Base-by-base conservation (phyloP, 2,888 invertebrate species). In the Gortyna flavago region DNA sequence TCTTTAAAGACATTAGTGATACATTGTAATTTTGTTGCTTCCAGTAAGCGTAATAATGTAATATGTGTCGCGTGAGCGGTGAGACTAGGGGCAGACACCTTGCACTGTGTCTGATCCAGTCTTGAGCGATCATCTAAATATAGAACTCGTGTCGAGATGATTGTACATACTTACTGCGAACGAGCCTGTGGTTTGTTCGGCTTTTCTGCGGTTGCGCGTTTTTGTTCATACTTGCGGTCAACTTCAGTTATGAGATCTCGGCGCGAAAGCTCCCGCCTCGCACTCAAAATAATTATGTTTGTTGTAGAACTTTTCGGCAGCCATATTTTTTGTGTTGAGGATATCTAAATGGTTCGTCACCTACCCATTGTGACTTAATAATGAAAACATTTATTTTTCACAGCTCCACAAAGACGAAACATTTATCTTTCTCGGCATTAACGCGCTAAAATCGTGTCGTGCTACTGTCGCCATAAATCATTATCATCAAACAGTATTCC, bases 391-490 rank as follows among this genome's bases (percentile, higher is more conserved):
- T 94, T 89, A 93, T 92, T 93, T 94, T 93, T 92, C 89, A 90
- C 89, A 85, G 87, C 84, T 84, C 84, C 85, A 92, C 93, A 93
- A 95, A 91, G 92, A 93, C 88, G 90, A 91, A 92, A 92, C 94
- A 95, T 96, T 96, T 94, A 95, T 95, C 95, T 95, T 95, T 94
- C 92, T 93, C 91, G 91, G 91, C 93, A 93, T 95, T 95, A 95
- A 93, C 92, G 93, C 93, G 93, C 91, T 92, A 94, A 95, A 95
- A 95, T 95, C 92, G 92, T 94, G 93, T 93, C 93, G 94, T 92
- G 93, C 93, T 93, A 92, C 93, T 93, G 95, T 94, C 94, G 92
- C 92, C 94, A 95, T 96, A 95, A 96, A 96, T 96, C 96, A 96
- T 96, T 96, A 95, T 92, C 95, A 95, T 95, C 95, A 95, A 95